Base-by-base conservation (phyloP, 1,140 invertebrate genomes). In the Lasaia peninsularis region DNA sequence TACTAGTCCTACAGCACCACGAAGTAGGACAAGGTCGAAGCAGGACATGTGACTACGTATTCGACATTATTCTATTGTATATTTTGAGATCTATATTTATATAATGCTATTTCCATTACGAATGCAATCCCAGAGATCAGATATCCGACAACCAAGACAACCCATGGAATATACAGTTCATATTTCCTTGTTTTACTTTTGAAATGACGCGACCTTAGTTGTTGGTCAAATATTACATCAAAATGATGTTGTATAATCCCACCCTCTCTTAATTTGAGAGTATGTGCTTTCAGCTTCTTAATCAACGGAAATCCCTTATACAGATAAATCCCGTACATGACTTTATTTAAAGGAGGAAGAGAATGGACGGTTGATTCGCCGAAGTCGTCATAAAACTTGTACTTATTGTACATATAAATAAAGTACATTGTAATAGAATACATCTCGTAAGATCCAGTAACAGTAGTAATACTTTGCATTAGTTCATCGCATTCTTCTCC, bases 241-340 rank as follows among this genome's bases (percentile, higher is more conserved):
- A 71, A 31, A 28, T 59, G 56, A 24, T 61, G 40, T 2, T 61
- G 37, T 0, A 79, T 64, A 1, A 80, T 40, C 11, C 81, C 81
- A 31, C 54, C 73, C 48, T 85, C 81, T 54, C 73, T 63, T 9
- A 82, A 10, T 6, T 64, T 64, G 2, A 78, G 44, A 5, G 67
- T 37, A 9, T 62, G 54, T 8, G 18, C 31, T 10, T 71, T 51
- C 7, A 85, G 37, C 9, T 52, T 62, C 0, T 62, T 16, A 0
- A 50, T 4, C 24, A 76, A 31, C 0, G 81, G 81, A 54, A 85
- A 85, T 5, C 79, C 81, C 56, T 82, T 82, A 21, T 80, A 69
- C 1, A 77, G 33, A 21, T 76, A 85, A 12, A 73, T 71, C 0
- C 67, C 62, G 18, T 76, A 78, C 0, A 78, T 65, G 0, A 77